Conservation (phyloP, 2,888 invertebrate species). For the Brassicogethes aeneus region DNA sequence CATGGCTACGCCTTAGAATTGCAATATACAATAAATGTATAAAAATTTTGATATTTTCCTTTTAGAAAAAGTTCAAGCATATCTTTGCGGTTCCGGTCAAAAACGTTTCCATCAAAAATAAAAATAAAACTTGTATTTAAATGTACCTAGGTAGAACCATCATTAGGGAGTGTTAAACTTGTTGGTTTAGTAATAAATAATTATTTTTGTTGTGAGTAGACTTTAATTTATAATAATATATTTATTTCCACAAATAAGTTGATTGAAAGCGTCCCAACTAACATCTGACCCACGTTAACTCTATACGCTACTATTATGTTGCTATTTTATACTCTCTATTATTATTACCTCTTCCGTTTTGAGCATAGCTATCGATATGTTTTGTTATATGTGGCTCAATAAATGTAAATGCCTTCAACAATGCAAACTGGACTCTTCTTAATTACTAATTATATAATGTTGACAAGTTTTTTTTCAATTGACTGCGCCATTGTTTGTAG, state of each 20-base stretch:
- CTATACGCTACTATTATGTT: not conserved
- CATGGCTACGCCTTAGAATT: slow-evolving; percentile 29
- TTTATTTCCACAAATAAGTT: slow-evolving; percentile 10
- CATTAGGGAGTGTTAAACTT: slow-evolving; percentile 15
- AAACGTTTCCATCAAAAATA: slow-evolving; percentile 33
- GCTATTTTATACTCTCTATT: not conserved
- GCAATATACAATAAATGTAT: slow-evolving; percentile 25
- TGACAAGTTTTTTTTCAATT: not conserved
- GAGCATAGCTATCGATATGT: slow-evolving; percentile 3
- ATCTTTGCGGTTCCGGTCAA: slow-evolving; percentile 15
- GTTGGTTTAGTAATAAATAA: slow-evolving; percentile 20
- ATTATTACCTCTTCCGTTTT: not conserved
- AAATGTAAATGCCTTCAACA: slow-evolving; percentile 33
- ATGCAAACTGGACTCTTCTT: slow-evolving; percentile 30
- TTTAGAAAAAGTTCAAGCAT: too few species aligned
- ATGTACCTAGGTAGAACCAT: slow-evolving; percentile 17
- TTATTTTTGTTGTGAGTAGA: slow-evolving; percentile 11
- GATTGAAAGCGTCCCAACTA: slow-evolving; percentile 3
- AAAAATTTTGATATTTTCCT: slow-evolving; percentile 13
- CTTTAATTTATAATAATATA: slow-evolving; percentile 4
- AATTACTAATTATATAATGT: not conserved
- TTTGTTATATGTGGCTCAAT: slow-evolving; percentile 28
- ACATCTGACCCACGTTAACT: slow-evolving; percentile 11
- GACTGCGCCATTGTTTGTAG: not conserved
- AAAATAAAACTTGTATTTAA: slow-evolving; percentile 18